Evolutionary conservation across 2,797 vertebrate genomes (phyloP), one percentile per base, ranked within the genome.

Genomic region (Cebuella pygmaea): DNA sequence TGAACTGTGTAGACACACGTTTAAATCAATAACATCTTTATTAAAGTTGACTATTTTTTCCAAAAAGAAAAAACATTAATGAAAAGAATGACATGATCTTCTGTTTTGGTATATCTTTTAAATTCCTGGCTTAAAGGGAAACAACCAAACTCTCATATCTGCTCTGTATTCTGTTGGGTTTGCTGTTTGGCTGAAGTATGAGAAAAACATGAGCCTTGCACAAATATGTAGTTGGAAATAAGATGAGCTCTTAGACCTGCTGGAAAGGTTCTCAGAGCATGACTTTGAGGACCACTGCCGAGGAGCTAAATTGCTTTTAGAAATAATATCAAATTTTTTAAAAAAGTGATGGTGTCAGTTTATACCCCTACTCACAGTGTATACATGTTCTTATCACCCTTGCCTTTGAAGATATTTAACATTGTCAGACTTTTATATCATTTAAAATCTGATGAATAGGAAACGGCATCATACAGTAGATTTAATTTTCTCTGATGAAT

Each of bases 401-500:
- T 44, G 10, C 1, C 27, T 11, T 70, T 82, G 14, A 78, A 85
- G 39, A 82, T 26, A 88, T 64, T 72, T 20, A 90, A 41, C 61
- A 74, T 39, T 88, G 4, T 59, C 30, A 91, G 22, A 24, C 33
- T 95, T 94, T 87, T 90, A 48, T 80, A 41, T 81, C 30, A 59
- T 72, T 95, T 94, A 93, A 96, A 80, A 93, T 81, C 4, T 48
- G 19, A 24, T 74, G 13, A 9, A 41, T 46, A 83, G 36, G 5
- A 94, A 93, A 85, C 75, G 1, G 7, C 78, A 36, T 84, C 36
- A 70, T 41, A 64, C 4, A 4, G 30, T 82, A 10, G 52, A 4
- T 57, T 96, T 94, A 67, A 75, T 85, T 95, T 96, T 90, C 67
- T 70, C 72, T 70, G 44, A 59, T 79, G 33, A 96, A 30, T 70